Base-by-base conservation (phyloP, 2,797 vertebrate species). In the Chromobotia macracanthus region DNA sequence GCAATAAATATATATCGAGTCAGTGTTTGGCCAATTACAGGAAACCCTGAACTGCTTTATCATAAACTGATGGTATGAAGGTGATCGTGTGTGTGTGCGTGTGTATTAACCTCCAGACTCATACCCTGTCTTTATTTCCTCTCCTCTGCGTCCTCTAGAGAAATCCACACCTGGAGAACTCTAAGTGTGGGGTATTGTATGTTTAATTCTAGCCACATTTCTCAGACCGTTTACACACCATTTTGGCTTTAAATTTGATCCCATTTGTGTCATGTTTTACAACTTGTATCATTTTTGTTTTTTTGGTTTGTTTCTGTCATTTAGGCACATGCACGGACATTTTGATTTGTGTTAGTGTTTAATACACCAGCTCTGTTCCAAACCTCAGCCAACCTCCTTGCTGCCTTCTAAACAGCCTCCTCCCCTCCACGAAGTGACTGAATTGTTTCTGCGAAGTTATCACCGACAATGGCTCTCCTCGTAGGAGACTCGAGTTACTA, bases 161-260 rank as follows among this genome's bases (percentile, higher is more conserved):
- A 94, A 92, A 94, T 94, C 88, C 93, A 94, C 92, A 92, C 93
- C 68, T 94, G 93, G 93, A 94, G 93, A 94, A 92, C 92, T 91
- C 91, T 94, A 89, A 94, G 92, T 88, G 92, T 94, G 92, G 93
- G 93, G 93, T 94, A 94, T 93, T 88, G 93, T 94, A 94, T 94
- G 84, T 92, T 92, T 91, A 89, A 83, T 93, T 92, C 86, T 91
- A 90, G 90, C 87, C 77, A 79, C 77, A 66, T 46, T 92, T 70
- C 69, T 83, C 84, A 82, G 84, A 77, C 75, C 13, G 56, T 71
- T 74, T 44, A 58, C 70, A 68, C 44, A 16, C 80, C 66, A 80
- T 84, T 79, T 44, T 64, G 51, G 38, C 76, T 69, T 68, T 16
- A 15, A 18, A 8, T 79, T 74, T 72, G 16, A 65, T 53, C 3